A percentile compares a stretch with the other conserved stretches of the same genome.
These are phyloP conservation scores for Drosophila limbata DNA, from an alignment of 2,888 invertebrate species.

Conservation along the genomic window DNA sequence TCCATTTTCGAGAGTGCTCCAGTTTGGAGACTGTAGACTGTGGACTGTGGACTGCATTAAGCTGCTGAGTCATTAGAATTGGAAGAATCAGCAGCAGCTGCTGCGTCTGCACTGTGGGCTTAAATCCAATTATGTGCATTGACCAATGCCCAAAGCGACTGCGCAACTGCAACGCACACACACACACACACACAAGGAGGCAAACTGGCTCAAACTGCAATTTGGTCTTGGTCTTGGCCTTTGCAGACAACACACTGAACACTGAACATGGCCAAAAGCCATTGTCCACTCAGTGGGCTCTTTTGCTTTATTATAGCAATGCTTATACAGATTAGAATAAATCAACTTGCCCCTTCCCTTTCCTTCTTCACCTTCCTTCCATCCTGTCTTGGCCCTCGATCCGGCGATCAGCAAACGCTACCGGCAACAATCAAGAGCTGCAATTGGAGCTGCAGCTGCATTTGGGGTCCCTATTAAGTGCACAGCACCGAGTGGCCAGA, in stretches of 20 bases:
- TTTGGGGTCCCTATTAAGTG: constrained; percentile 58
- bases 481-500: constrained; percentile 29
- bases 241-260: constrained; percentile 26
- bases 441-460: constrained; percentile 59
- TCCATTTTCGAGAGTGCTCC: neutral
- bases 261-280: constrained; percentile 58
- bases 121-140: constrained; percentile 72
- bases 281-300: constrained; percentile 75
- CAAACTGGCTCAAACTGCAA: constrained; percentile 60
- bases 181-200: constrained; percentile 14
- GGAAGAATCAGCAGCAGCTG: constrained; percentile 64
- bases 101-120: constrained; percentile 71
- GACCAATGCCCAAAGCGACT: constrained; percentile 62
- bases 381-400: constrained; percentile 5
- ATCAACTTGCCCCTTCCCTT: constrained; percentile 59
- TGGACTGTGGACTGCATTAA: neutral
- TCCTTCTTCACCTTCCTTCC: constrained; percentile 6
- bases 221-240: constrained; percentile 48
- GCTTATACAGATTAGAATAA: constrained; percentile 81
- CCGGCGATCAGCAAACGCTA: constrained; percentile 69
- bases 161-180: constrained; percentile 27
- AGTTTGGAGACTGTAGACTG: neutral
- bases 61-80: constrained; percentile 76
- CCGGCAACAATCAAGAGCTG: constrained; percentile 67
- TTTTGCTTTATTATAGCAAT: constrained; percentile 80